phyloP scores from a whole-genome alignment of 2,888 invertebrate species.

The Himalopsyche anomala region DNA sequence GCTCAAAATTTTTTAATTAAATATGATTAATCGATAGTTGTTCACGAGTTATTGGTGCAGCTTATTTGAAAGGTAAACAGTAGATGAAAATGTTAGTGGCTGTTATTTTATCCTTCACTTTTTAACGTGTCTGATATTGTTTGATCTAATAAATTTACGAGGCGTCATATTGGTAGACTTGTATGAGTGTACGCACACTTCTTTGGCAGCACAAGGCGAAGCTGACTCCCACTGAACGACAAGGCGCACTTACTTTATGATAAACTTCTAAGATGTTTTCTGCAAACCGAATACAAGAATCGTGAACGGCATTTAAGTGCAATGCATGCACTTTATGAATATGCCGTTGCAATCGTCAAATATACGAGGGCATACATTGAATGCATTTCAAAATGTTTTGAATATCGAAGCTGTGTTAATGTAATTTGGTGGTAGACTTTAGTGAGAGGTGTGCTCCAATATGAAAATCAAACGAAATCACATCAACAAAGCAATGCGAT shows the following conservation, averaged over 20 bases:
- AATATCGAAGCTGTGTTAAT: not conserved
- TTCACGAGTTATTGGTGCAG: too few species aligned
- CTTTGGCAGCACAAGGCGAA: conserved; percentile 48
- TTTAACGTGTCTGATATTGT: not conserved
- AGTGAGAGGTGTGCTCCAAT: too few species aligned
- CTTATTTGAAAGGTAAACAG: too few species aligned
- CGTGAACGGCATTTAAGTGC: conserved; percentile 56
- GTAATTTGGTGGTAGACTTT: not conserved
- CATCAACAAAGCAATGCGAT: too few species aligned
- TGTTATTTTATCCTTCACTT: too few species aligned
- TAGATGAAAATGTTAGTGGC: too few species aligned
- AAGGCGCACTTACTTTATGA: conserved; percentile 59
- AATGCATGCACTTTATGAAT: conserved; percentile 55
- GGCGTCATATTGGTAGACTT: conserved; percentile 46
- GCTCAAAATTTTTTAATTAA: too few species aligned
- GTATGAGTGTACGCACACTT: conserved; percentile 16
- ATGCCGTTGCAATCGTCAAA: conserved; percentile 58
- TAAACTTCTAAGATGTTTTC: conserved; percentile 59
- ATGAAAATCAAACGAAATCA: too few species aligned
- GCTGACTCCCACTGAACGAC: conserved; percentile 49
- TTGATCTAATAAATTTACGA: conserved; percentile 44
- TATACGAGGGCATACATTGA: conserved; percentile 40
- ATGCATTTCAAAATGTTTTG: conserved; percentile 41
- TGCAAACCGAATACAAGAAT: conserved; percentile 50
- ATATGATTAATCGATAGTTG: too few species aligned